Base-by-base conservation (phyloP, 2,797 vertebrate species). In the Rhyacichthys aspro region DNA sequence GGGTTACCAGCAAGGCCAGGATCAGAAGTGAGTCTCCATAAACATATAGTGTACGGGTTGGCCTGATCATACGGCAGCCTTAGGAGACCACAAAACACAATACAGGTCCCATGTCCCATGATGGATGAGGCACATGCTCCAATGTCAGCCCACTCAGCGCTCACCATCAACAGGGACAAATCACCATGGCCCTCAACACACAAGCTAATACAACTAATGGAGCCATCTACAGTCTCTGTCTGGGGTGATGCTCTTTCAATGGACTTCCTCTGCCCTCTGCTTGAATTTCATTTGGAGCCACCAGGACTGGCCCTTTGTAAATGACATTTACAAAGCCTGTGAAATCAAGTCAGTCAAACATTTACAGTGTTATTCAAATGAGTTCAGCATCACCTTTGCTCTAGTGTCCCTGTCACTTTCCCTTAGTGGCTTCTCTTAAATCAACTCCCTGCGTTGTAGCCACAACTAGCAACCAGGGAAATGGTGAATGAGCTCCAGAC, bases 171-270 rank as follows among this genome's bases (percentile, higher is more conserved):
- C 72, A 63, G 76, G 82, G 75, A 90, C 82, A 88, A 88, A 90
- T 88, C 76, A 87, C 81, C 61, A 7, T 8, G 65, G 67, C 57
- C 74, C 17, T 72, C 76, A 72, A 68, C 78, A 82, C 11, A 2
- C 34, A 36, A 64, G 39, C 68, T 79, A 85, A 86, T 85, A 82
- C 78, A 75, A 74, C 76, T 86, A 90, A 88, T 86, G 79, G 79
- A 88, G 84, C 64, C 71, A 72, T 88, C 76, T 28, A 67, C 73
- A 39, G 53, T 17, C 62, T 67, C 57, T 7, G 39, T 79, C 79
- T 38, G 59, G 50, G 46, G 47, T 63, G 60, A 70, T 59, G 69
- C 53, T 74, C 42, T 74, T 62, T 61, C 48, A 79, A 67, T 52
- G 43, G 59, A 79, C 69, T 55, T 42, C 53, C 33, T 49, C 50